Percentiles rank a stretch among this genome's conserved stretches.
phyloP scores from a whole-genome alignment of 1,140 invertebrate species.

The Hestina assimilis region DNA sequence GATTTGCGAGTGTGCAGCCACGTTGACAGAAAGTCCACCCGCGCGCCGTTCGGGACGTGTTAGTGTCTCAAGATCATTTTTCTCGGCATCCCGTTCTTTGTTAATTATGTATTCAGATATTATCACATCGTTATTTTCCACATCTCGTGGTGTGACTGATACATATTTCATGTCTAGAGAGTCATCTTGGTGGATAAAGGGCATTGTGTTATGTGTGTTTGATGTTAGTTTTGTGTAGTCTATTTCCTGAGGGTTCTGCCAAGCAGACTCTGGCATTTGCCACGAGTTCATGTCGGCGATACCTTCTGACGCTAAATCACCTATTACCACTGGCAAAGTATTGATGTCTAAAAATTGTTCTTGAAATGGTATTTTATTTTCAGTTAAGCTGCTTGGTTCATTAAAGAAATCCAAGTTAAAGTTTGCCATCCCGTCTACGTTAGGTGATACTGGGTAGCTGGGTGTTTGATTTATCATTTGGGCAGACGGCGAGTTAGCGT shows the following conservation, averaged over 20 bases:
- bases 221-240: slow-evolving; percentile 47
- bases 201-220: slow-evolving; percentile 50
- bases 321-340: slow-evolving; percentile 58
- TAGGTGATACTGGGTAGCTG: slow-evolving; percentile 52
- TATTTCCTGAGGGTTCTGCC: slow-evolving; percentile 42
- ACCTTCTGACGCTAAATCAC: slow-evolving; percentile 49
- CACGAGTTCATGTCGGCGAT: slow-evolving; percentile 39
- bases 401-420: slow-evolving; percentile 38
- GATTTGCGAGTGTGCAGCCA: slow-evolving; percentile 11
- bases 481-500: slow-evolving; percentile 53
- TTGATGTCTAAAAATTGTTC: slow-evolving; percentile 59
- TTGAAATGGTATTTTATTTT: slow-evolving; percentile 45
- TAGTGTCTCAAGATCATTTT: slow-evolving; percentile 1
- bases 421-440: slow-evolving; percentile 37
- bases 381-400: slow-evolving; percentile 19
- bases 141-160: slow-evolving; percentile 55
- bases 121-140: slow-evolving; percentile 52
- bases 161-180: slow-evolving; percentile 57
- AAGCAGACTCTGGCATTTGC: slow-evolving; percentile 33
- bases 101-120: slow-evolving; percentile 51
- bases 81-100: slow-evolving; percentile 15
- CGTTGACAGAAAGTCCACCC: slow-evolving; percentile 44
- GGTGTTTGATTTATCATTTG: slow-evolving; percentile 42
- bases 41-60: slow-evolving; percentile 10
- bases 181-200: slow-evolving; percentile 64